Base-by-base conservation (phyloP, 2,888 invertebrate genomes). In the Eremobia ochroleuca region DNA sequence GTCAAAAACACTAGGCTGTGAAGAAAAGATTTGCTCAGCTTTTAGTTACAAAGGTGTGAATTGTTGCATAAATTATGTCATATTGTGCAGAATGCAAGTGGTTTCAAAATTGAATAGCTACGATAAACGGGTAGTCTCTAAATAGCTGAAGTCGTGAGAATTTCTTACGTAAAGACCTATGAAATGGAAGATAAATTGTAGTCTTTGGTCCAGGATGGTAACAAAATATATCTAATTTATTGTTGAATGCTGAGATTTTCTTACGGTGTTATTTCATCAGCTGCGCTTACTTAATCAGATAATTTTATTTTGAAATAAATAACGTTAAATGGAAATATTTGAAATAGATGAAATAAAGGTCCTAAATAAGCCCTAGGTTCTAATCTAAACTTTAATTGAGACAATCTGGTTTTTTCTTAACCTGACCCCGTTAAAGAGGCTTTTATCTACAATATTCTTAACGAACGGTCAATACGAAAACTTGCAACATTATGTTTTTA, bases 61-160 rank as follows among this genome's bases (percentile, higher is more conserved):
- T 65, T 49, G 52, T 76, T 85, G 80, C 77, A 85, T 85, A 77
- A 76, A 85, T 85, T 76, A 82, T 85, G 61, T 74, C 73, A 82
- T 78, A 74, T 82, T 84, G 67, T 82, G 67, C 75, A 79, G 76
- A 64, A 76, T 86, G 75, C 78, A 79, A 76, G 71, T 55, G 40
- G 64, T 86, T 87, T 78, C 77, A 73, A 81, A 87, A 83, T 74
- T 69, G 64, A 75, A 78, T 81, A 74, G 77, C 81, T 62, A 34
- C 40, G 40, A 58, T 73, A 66, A 71, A 72, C 62, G 52, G 28
- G 52, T 73, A 72, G 40, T 43, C 34, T 40, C 67, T 77, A 66
- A 77, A 73, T 73, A 34, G 76, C 43, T 64, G n/a, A 59, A 74
- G 65, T 83, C 77, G 85, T 83, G 83, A 74, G 85, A 77, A 75